A percentile compares a stretch with the other conserved stretches of the same genome.
Conservation (phyloP, 2,113 vertebrate species). For the Passer domesticus region DNA sequence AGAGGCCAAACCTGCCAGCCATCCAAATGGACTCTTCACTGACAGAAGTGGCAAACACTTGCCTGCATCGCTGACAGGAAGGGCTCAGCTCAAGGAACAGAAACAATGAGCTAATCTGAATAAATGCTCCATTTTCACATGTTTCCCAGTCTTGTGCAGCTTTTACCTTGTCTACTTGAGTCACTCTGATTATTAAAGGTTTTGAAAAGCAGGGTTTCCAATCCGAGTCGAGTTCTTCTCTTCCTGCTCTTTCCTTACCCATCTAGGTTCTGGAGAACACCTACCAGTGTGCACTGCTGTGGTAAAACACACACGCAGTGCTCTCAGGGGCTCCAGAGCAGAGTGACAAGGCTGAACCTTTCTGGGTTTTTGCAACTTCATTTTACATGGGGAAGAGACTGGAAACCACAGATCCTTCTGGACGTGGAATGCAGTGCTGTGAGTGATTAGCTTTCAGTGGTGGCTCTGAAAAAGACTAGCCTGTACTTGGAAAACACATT, state of each 20-base stretch:
- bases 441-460: background rate
- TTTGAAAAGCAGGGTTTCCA: background rate
- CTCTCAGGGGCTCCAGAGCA: background rate
- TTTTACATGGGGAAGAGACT: background rate
- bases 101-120: constrained; percentile 16
- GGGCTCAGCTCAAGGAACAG: background rate
- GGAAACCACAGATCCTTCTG: background rate
- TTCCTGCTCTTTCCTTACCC: background rate
- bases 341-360: background rate
- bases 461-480: background rate
- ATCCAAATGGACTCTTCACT: constrained; percentile 18
- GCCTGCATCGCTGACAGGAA: background rate
- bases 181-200: background rate
- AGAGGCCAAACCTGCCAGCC: constrained; percentile 4
- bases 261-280: background rate
- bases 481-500: background rate
- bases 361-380: background rate
- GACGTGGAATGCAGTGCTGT: background rate
- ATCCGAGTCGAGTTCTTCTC: background rate
- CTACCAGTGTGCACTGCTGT: rapidly evolving
- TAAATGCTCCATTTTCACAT: constrained; percentile 1
- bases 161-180: background rate
- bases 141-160: background rate
- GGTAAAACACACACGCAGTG: rapidly evolving
- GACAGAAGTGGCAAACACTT: background rate